Percentiles rank a stretch among this genome's conserved stretches.
Evolutionary conservation across 2,797 vertebrate species (phyloP).

Genomic region (Dendrocincla tyrannina): DNA sequence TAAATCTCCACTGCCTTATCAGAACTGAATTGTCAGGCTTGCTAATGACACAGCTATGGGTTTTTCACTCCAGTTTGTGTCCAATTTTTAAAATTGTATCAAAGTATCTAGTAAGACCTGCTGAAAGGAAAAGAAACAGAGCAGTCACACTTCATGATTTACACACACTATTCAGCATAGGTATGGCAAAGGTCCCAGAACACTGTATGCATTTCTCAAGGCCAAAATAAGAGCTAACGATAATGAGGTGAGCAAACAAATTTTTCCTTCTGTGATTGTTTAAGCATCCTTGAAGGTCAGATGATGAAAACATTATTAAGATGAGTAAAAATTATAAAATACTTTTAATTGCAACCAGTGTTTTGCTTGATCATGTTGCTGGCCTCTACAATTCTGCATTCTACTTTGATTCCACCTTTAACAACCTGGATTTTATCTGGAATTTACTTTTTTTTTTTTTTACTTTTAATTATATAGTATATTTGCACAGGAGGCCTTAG

Average conservation of each 20-base stretch:
- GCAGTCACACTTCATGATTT: background rate
- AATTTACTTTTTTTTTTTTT: background rate
- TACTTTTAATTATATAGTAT: background rate
- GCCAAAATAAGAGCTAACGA: background rate
- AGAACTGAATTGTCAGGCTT: background rate
- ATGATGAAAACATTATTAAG: background rate
- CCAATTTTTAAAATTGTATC: background rate
- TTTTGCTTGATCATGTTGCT: background rate
- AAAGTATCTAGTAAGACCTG: background rate
- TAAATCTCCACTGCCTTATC: background rate
- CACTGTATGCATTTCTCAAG: background rate
- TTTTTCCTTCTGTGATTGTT: background rate
- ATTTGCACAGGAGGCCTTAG: background rate
- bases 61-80: background rate
- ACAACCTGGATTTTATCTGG: fast-evolving
- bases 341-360: background rate
- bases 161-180: background rate
- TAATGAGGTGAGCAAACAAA: background rate
- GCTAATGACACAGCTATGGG: background rate
- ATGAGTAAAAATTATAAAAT: background rate
- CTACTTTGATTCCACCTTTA: background rate
- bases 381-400: background rate
- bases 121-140: background rate
- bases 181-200: conserved; percentile 28
- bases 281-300: background rate